These are phyloP conservation scores for Hormaphis cornu DNA, from an alignment of 1,140 invertebrate genomes.

Conservation along the genomic window DNA sequence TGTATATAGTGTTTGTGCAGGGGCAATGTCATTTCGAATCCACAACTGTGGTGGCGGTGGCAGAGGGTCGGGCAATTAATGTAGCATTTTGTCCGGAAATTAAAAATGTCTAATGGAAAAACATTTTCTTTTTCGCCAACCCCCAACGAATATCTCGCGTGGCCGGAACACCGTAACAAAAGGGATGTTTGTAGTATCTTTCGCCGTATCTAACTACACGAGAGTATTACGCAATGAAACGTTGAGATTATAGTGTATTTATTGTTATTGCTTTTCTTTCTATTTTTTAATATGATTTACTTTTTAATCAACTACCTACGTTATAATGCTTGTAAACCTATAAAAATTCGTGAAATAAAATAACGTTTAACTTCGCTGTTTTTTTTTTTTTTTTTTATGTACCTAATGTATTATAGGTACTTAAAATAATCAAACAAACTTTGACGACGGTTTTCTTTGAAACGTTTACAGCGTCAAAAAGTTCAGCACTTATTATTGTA, in stretches of 20 bases:
- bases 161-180: background rate
- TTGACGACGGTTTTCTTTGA: too few species aligned
- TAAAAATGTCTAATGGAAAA: slow-evolving; percentile 25
- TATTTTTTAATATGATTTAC: background rate
- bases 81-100: slow-evolving; percentile 30
- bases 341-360: too few species aligned
- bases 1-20: too few species aligned
- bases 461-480: too few species aligned
- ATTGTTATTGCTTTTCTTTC: background rate
- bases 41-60: background rate
- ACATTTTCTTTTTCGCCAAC: background rate
- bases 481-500: too few species aligned
- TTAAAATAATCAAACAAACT: too few species aligned
- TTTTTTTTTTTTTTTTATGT: too few species aligned
- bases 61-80: background rate
- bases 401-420: too few species aligned
- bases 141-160: background rate
- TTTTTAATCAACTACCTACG: background rate
- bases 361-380: too few species aligned
- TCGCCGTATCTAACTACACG: background rate
- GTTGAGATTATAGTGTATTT: background rate
- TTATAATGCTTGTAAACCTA: too few species aligned
- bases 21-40: background rate
- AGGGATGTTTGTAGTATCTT: slow-evolving; percentile 17
- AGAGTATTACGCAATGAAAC: background rate